These are phyloP conservation scores for Eilema caniola DNA, from an alignment of 2,888 invertebrate species.

Conservation along the genomic window DNA sequence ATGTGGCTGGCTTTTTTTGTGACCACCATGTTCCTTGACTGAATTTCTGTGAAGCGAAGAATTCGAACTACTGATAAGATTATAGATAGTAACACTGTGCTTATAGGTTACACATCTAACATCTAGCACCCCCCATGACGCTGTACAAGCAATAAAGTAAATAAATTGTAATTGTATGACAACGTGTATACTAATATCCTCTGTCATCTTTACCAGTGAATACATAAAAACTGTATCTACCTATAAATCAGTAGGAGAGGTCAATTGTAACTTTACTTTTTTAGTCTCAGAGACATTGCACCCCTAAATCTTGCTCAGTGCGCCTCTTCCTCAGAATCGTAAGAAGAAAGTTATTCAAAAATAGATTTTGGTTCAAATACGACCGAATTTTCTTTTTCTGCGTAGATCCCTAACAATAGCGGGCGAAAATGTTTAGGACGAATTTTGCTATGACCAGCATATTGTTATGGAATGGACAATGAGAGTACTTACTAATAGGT, in stretches of 20 bases:
- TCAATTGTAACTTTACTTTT: neutral
- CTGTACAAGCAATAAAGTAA: no score
- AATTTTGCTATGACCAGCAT: neutral
- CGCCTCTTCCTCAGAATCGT: neutral
- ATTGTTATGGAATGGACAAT: neutral
- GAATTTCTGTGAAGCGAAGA: no score
- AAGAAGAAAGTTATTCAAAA: neutral
- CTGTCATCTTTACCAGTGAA: neutral
- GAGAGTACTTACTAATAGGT: neutral
- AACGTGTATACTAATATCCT: neutral
- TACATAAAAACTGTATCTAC: neutral
- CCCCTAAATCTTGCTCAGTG: neutral
- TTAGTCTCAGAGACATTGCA: no score
- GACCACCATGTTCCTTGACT: no score
- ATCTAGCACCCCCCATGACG: no score
- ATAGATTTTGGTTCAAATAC: neutral
- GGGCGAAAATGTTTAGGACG: neutral
- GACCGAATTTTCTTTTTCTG: neutral
- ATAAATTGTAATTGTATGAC: no score
- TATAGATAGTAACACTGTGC: no score
- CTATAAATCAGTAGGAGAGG: neutral
- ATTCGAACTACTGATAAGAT: no score
- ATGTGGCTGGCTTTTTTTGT: no score
- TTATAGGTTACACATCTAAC: no score
- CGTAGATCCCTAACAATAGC: neutral